These are phyloP conservation scores for Callinectes sapidus DNA, from an alignment of 2,888 invertebrate genomes.

Conservation along the genomic window DNA sequence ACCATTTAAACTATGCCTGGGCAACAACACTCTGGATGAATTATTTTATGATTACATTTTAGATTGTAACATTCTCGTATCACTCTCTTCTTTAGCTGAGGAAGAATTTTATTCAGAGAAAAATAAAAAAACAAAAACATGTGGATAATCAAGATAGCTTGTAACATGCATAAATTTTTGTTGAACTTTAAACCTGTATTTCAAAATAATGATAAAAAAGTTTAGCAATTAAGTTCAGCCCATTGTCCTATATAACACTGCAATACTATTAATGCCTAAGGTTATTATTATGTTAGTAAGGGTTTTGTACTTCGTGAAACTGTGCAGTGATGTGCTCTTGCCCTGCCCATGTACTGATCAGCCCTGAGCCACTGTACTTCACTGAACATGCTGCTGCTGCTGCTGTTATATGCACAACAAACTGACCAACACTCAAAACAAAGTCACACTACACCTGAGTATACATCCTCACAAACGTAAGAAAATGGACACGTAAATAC, in stretches of 20 bases:
- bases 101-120: background rate
- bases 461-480: slow-evolving; percentile 41
- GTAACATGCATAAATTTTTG: background rate
- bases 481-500: slow-evolving; percentile 5
- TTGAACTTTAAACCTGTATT: background rate
- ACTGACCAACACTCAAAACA: background rate
- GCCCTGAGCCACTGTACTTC: background rate
- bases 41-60: background rate
- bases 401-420: background rate
- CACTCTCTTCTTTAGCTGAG: background rate
- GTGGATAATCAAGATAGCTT: background rate
- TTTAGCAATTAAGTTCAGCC: background rate
- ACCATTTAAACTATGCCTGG: too few relatives aligned
- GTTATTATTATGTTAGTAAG: background rate
- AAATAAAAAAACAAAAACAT: background rate
- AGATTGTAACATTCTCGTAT: background rate
- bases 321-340: background rate
- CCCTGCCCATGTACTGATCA: background rate
- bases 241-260: background rate
- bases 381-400: background rate
- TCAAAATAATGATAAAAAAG: background rate
- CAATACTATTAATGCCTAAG: slow-evolving; percentile 19
- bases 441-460: background rate
- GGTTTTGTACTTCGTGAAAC: slow-evolving; percentile 24
- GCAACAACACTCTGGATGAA: too few relatives aligned